Evolutionary conservation across 2,888 invertebrate genomes (phyloP).

Genomic region (Teleiodes luculella): DNA sequence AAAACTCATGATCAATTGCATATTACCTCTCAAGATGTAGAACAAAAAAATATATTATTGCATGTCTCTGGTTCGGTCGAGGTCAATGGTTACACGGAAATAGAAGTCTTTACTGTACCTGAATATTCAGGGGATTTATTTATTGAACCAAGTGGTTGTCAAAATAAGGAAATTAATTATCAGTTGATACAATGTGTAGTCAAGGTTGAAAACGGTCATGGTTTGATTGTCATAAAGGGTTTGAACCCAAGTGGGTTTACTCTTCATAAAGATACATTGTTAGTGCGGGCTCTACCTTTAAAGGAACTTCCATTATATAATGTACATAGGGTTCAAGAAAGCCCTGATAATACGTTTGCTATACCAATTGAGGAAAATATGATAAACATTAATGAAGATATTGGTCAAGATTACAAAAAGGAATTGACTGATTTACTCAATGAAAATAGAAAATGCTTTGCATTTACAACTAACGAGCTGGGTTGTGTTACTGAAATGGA

Average conservation of each 20-base stretch:
- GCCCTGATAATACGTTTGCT: too few relatives aligned
- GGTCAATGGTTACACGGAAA: background rate
- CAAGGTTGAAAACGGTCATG: background rate
- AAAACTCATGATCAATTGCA: background rate
- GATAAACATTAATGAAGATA: too few relatives aligned
- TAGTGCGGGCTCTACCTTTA: background rate
- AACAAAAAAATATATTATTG: background rate
- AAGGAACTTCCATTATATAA: background rate
- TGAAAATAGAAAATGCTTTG: constrained; percentile 11
- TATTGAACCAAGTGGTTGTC: background rate
- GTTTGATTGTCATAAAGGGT: too few relatives aligned
- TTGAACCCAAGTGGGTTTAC: too few relatives aligned
- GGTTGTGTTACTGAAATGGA: constrained; percentile 1
- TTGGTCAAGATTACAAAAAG: background rate
- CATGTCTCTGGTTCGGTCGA: background rate
- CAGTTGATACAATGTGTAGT: background rate
- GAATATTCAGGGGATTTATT: background rate
- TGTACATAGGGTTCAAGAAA: too few relatives aligned
- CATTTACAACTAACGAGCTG: constrained; percentile 13
- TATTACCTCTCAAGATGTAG: too few relatives aligned
- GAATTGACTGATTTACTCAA: background rate
- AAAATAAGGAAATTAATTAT: background rate
- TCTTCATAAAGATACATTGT: too few relatives aligned
- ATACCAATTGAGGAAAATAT: too few relatives aligned
- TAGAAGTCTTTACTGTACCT: background rate